Evolutionary conservation across 2,797 vertebrate genomes (phyloP), one percentile per base, ranked within the genome.

Genomic region (Discoglossus pictus): DNA sequence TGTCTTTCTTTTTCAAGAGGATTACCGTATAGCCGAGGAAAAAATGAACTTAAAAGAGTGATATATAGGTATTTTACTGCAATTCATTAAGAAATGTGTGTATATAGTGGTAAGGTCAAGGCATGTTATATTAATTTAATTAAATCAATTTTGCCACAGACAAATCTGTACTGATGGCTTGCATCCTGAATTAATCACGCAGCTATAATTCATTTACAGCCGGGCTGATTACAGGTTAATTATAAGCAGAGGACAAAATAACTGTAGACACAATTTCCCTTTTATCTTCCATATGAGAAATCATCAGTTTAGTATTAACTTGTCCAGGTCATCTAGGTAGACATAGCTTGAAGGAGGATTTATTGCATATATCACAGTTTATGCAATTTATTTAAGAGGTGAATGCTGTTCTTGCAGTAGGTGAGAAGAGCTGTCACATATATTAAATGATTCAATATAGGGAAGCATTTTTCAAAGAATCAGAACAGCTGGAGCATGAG

Each of bases 221-320:
- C 43, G 55, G 7, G 25, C 55, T 44, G 21, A 59, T 27, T 59
- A 36, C 55, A 59, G 39, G 55, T 43, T 43, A 59, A 59, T 59
- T 59, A 31, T 10, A 27, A n/a, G 38, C 3, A 43, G 10, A 25
- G 27, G 8, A 8, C 8, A 25, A 36, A 40, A 24, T 12, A 3
- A 56, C 4, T 15, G 35, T 56, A 36, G 31, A 31, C 31, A 16
- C 16, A 21, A 18, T 54, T 52, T 52, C 46, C n/a, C 23, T 50
- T 24, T 50, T 13, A 50, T 8, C 11, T 50, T 25, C 2, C 46
- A 1, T 20, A 20, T 15, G 21, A 5, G n/a, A n/a, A n/a, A n/a
- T n/a, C n/a, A n/a, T n/a, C n/a, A n/a, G n/a, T n/a, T n/a, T n/a
- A n/a, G n/a, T n/a, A n/a, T n/a, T n/a, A n/a, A n/a, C n/a, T n/a